Evolutionary conservation across 2,113 vertebrate species (phyloP).

Genomic region (Odocoileus hemionus): DNA sequence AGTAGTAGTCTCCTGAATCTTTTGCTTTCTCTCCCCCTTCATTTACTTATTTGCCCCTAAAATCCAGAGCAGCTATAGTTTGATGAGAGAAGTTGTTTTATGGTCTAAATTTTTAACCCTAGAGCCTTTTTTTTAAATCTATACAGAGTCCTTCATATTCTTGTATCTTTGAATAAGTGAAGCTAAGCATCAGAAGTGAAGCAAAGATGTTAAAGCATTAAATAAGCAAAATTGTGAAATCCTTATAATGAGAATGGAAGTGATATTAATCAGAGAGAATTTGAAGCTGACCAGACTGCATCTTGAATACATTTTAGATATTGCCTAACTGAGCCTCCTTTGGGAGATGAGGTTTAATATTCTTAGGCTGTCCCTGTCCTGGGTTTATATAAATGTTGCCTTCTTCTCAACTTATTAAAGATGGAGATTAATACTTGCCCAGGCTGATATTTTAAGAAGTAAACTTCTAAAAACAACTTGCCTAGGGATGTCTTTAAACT

Average conservation of each 20-base stretch:
- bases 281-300: not conserved
- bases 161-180: not conserved
- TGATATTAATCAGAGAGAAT: not conserved
- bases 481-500: conserved; percentile 4
- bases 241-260: not conserved
- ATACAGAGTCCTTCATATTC: not conserved
- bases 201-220: not conserved
- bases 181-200: not conserved
- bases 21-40: not conserved
- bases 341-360: not conserved
- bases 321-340: not conserved
- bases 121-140: not conserved
- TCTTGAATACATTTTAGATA: conserved; percentile 7
- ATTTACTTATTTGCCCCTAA: not conserved
- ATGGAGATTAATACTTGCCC: not conserved
- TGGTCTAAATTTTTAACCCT: not conserved
- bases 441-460: conserved; percentile 4
- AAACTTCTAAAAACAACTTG: conserved; percentile 5
- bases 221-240: not conserved
- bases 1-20: not conserved
- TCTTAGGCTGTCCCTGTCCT: not conserved
- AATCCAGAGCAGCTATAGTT: not conserved
- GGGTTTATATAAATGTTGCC: not conserved
- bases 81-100: not conserved
- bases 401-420: not conserved